Evolutionary conservation across 2,888 invertebrate species (phyloP), one percentile per base, ranked within the genome.

Genomic region (Boloria euphrosyne): DNA sequence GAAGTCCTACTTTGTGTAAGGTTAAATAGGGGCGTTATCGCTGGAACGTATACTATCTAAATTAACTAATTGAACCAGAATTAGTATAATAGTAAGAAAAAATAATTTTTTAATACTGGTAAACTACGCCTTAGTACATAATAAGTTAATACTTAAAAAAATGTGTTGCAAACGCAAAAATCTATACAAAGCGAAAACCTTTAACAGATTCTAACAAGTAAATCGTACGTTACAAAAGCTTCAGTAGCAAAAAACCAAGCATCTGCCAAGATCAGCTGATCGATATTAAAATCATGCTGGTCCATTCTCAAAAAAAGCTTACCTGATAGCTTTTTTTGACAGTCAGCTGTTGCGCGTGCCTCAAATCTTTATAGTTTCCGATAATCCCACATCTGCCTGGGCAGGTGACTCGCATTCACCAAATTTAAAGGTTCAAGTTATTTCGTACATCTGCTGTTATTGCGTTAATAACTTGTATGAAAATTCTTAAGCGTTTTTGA

Each of bases 291-390:
- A 65, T 69, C 67, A 65, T 62, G 63, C 6, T 51, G 43, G 55
- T 31, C 60, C 68, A 68, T 68, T 62, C 61, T 72, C 67, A 22
- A 22, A 22, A 22, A 22, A 22, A 22, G 22, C 22, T 68, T 71
- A 75, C 86, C 86, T 87, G 87, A 87, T 87, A 75, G 55, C 66
- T 77, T 72, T 76, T 81, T 83, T 83, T 64, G 46, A 79, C 76
- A 75, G 86, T 86, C 90, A 90, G 89, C 87, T 90, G 90, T 83
- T 78, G 84, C 84, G 82, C 82, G 80, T 79, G 81, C 80, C 78
- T 85, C 82, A 78, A 83, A 83, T 82, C 82, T 82, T 81, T 82
- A 79, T 84, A 87, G 79, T 84, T 22, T 80, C 79, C 75, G 78
- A 80, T 82, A 82, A 76, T 74, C 69, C 70, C 80, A 83, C 90